These are phyloP conservation scores for Taenioides sp. DNA, from an alignment of 2,797 vertebrate genomes.

Conservation along the genomic window DNA sequence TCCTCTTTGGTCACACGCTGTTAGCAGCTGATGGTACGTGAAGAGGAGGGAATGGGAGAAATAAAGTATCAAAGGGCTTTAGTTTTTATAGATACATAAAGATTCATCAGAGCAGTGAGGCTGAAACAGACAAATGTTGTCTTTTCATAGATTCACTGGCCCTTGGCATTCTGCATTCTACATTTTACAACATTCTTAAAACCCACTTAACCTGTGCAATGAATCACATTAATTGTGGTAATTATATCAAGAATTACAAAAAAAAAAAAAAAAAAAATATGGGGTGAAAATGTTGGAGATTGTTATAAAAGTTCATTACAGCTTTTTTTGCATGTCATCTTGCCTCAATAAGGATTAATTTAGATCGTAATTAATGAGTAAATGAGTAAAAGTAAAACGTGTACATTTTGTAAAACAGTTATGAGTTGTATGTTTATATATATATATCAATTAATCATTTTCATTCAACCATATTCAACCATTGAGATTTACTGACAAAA, in stretches of 20 bases:
- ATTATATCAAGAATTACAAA: background rate
- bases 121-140: background rate
- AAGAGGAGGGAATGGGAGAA: slow-evolving; percentile 11
- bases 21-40: slow-evolving; percentile 7
- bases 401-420: too few relatives aligned
- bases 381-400: too few relatives aligned
- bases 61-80: slow-evolving; percentile 6
- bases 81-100: slow-evolving; percentile 15
- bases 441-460: too few relatives aligned
- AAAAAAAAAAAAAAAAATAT: background rate
- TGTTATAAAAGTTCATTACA: too few relatives aligned
- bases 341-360: too few relatives aligned
- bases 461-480: too few relatives aligned
- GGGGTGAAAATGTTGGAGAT: background rate
- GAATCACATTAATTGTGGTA: background rate
- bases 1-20: slow-evolving; percentile 9
- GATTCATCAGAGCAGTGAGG: background rate
- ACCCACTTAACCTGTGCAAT: background rate
- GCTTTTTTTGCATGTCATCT: too few relatives aligned
- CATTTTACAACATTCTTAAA: background rate
- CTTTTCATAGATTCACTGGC: background rate
- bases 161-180: background rate
- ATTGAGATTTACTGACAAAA: background rate
- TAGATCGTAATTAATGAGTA: too few relatives aligned
- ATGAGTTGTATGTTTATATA: too few relatives aligned